These are phyloP conservation scores for Ranitomeya variabilis DNA, from an alignment of 2,113 vertebrate species.

Conservation along the genomic window DNA sequence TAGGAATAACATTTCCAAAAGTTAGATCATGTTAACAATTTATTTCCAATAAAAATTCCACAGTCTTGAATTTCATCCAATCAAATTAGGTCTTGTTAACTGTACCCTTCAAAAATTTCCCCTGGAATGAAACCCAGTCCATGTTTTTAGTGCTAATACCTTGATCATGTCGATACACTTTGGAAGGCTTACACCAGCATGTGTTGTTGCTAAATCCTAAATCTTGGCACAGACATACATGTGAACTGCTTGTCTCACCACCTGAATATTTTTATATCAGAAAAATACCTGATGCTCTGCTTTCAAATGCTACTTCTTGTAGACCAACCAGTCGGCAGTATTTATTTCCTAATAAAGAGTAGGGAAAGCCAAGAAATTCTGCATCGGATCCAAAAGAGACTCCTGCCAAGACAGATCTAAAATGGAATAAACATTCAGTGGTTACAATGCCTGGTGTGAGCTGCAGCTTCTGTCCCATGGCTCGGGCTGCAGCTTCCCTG, in stretches of 20 bases:
- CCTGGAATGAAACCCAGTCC: neutral
- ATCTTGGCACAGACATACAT: neutral
- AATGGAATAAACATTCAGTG: constrained; percentile 51
- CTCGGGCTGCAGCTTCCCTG: constrained; percentile 18
- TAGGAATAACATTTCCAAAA: neutral
- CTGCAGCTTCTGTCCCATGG: constrained; percentile 40
- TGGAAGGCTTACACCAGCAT: neutral
- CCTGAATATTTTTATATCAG: constrained; percentile 47
- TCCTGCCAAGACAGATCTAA: constrained; percentile 54
- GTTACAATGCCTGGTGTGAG: constrained; percentile 28
- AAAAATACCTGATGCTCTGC: constrained; percentile 8
- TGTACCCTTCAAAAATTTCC: constrained; percentile 14
- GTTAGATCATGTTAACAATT: neutral
- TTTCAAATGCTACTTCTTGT: constrained; percentile 38
- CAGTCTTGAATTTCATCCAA: neutral
- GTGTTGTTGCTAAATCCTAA: neutral
- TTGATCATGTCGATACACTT: constrained; percentile 9
- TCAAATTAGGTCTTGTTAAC: neutral
- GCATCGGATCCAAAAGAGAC: constrained; percentile 33
- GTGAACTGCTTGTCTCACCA: constrained; percentile 15
- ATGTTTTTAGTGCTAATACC: constrained; percentile 32
- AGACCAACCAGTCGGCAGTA: constrained; percentile 52
- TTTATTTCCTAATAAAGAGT: constrained; percentile 54
- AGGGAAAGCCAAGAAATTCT: constrained; percentile 30
- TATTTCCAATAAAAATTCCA: neutral